phyloP scores from a whole-genome alignment of 2,113 vertebrate genomes.

The Cnemophilus loriae region DNA sequence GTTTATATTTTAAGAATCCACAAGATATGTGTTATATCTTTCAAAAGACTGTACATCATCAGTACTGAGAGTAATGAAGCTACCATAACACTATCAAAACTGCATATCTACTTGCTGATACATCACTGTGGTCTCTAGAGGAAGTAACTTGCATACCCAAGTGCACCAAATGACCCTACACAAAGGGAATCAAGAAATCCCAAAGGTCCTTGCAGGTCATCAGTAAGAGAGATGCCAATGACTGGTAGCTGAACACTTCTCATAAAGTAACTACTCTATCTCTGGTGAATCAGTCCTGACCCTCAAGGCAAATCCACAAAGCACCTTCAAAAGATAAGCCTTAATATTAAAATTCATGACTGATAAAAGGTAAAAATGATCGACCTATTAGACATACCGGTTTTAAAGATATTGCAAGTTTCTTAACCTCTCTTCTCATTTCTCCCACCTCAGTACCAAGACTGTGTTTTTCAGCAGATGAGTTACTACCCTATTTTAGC shows the following conservation, averaged over 20 bases:
- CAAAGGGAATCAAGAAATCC: not conserved
- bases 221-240: not conserved
- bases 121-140: not conserved
- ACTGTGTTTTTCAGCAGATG: not conserved
- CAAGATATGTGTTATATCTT: not conserved
- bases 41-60: not conserved
- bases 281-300: not conserved
- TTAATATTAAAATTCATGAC: not conserved
- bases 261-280: not conserved
- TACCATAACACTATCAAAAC: not conserved
- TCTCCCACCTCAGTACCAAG: not conserved
- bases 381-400: not conserved
- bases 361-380: not conserved
- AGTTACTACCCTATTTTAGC: not conserved
- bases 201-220: not conserved
- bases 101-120: not conserved
- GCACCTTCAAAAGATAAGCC: not conserved
- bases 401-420: not conserved
- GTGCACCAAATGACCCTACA: not conserved
- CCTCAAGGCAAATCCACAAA: not conserved
- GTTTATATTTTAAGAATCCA: not conserved
- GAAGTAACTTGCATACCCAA: not conserved
- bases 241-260: not conserved
- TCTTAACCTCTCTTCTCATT: not conserved
- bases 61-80: not conserved